phyloP scores from a whole-genome alignment of 2,113 vertebrate genomes.

The Tor tambroides region DNA sequence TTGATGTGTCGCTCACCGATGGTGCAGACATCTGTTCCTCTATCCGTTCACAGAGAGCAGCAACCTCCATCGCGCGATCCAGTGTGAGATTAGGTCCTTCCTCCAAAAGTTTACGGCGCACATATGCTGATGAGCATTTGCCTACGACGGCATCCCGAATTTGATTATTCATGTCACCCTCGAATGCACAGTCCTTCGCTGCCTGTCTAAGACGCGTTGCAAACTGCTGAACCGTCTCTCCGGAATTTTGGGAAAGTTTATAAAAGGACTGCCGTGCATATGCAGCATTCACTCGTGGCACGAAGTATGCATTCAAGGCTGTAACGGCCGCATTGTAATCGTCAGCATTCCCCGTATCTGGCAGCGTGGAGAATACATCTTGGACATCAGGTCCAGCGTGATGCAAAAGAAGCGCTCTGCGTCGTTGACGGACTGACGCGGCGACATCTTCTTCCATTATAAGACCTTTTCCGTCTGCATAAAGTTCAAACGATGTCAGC shows the following conservation, averaged over 20 bases:
- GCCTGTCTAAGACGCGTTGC: background rate
- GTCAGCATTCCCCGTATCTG: background rate
- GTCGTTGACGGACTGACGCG: background rate
- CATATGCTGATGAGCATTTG: background rate
- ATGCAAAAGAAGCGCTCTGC: slow-evolving; percentile 40
- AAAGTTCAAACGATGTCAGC: slow-evolving; percentile 52
- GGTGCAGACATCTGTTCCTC: slow-evolving; percentile 26
- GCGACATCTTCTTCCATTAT: background rate
- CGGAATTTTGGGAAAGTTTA: background rate
- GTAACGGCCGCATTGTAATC: background rate
- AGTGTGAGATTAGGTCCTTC: slow-evolving; percentile 8
- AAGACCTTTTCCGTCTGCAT: slow-evolving; percentile 48
- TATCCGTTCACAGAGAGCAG: slow-evolving; percentile 14
- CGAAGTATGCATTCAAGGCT: slow-evolving; percentile 27
- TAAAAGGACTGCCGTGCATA: background rate
- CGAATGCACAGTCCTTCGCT: background rate
- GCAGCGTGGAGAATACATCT: slow-evolving; percentile 32
- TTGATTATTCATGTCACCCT: background rate
- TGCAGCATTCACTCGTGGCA: slow-evolving; percentile 23
- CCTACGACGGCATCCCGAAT: background rate
- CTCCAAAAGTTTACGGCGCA: slow-evolving; percentile 4
- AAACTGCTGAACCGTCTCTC: background rate
- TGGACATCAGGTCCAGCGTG: slow-evolving; percentile 38
- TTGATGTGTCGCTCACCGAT: background rate
- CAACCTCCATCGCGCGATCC: background rate